Percentiles rank a stretch among this genome's conserved stretches.
These are phyloP conservation scores for Diabrotica virgifera DNA, from an alignment of 1,140 invertebrate genomes.

Conservation along the genomic window DNA sequence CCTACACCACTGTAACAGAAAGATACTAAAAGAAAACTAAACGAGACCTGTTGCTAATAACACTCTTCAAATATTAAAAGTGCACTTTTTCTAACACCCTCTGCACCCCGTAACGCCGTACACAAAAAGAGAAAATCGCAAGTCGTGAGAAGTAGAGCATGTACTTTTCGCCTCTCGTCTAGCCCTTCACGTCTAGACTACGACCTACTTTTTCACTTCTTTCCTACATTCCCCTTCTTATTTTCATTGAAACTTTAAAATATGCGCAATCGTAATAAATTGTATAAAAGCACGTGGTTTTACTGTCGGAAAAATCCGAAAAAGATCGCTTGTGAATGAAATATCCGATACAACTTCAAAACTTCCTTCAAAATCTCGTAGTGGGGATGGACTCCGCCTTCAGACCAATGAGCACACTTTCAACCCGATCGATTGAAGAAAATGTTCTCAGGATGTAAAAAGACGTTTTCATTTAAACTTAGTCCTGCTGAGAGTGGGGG, in stretches of 20 bases:
- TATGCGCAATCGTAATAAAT: slow-evolving; percentile 37
- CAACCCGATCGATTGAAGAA: slow-evolving; percentile 47
- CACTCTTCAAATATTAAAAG: no score
- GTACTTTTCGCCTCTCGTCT: neutral
- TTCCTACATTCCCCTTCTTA: slow-evolving; percentile 23
- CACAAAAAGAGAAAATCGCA: slow-evolving; percentile 2
- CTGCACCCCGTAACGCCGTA: neutral
- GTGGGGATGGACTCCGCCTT: slow-evolving; percentile 43
- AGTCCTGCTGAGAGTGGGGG: slow-evolving; percentile 29
- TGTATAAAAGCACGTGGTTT: slow-evolving; percentile 36
- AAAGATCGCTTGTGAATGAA: slow-evolving; percentile 42
- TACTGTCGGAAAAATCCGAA: slow-evolving; percentile 35
- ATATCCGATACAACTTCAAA: slow-evolving; percentile 35
- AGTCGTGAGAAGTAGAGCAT: neutral
- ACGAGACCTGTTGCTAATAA: no score
- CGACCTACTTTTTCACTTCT: slow-evolving; percentile 16
- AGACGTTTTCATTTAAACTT: slow-evolving; percentile 48
- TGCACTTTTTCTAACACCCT: no score
- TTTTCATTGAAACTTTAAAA: slow-evolving; percentile 22
- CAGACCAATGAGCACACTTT: slow-evolving; percentile 39
- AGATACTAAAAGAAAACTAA: no score
- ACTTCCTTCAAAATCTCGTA: slow-evolving; percentile 30
- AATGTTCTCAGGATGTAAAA: slow-evolving; percentile 49
- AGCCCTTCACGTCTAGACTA: slow-evolving; percentile 5
- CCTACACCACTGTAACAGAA: no score